These are phyloP conservation scores for Tiliqua scincoides DNA, from an alignment of 2,113 vertebrate species.

Conservation along the genomic window DNA sequence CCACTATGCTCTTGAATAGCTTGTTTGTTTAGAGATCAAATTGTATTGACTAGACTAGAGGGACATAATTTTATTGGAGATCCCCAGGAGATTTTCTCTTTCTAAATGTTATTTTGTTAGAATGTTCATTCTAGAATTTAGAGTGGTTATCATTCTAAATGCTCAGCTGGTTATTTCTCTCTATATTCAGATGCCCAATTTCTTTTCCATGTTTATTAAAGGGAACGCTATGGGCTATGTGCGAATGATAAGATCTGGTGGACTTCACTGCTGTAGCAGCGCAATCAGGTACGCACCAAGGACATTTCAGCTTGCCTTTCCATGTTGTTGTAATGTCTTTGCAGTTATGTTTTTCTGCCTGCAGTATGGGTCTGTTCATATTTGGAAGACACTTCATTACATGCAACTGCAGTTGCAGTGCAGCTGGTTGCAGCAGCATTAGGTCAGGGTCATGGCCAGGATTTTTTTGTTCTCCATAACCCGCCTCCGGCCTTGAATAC, in stretches of 20 bases:
- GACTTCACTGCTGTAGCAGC: constrained; percentile 97
- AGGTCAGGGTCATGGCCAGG: too few relatives aligned
- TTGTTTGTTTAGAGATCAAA: background rate
- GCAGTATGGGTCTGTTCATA: background rate
- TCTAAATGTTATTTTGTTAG: background rate
- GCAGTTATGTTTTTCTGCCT: background rate
- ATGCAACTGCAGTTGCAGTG: background rate
- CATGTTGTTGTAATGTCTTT: background rate
- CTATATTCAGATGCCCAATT: background rate
- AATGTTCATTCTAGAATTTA: background rate
- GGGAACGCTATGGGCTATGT: constrained; percentile 99
- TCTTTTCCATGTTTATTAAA: constrained; percentile 64
- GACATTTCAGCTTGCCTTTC: constrained; percentile 13
- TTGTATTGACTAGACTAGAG: background rate
- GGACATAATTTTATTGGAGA: background rate
- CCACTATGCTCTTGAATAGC: background rate
- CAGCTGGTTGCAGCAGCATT: too few relatives aligned
- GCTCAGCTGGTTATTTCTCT: background rate
- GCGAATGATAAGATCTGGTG: constrained; percentile 97
- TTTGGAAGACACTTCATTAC: background rate
- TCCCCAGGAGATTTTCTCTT: background rate
- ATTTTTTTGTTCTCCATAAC: background rate
- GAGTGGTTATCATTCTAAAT: background rate
- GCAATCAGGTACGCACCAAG: constrained; percentile 88
- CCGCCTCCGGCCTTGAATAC: background rate